These are phyloP conservation scores for Linnaemya vulpina DNA, from an alignment of 2,888 invertebrate genomes.

Conservation along the genomic window DNA sequence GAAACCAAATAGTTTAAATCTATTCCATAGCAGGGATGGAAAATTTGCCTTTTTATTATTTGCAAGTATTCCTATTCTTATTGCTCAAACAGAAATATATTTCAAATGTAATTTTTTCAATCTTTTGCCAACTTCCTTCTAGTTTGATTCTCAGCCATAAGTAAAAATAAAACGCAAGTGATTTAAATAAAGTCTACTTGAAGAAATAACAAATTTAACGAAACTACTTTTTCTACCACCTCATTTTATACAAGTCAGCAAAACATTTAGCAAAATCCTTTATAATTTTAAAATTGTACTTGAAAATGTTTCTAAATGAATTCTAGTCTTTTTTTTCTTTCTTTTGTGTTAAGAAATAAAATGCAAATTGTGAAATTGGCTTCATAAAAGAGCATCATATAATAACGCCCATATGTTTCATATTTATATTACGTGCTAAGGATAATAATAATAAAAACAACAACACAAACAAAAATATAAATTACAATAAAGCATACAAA, in stretches of 20 bases:
- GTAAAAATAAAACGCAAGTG: too few species aligned
- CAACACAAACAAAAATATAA: slow-evolving; percentile 5
- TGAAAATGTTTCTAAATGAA: slow-evolving; percentile 54
- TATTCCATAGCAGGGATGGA: too few species aligned
- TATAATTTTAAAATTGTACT: slow-evolving; percentile 55
- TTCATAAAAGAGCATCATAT: slow-evolving; percentile 45
- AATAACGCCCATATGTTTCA: slow-evolving; percentile 66
- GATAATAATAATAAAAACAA: slow-evolving; percentile 62
- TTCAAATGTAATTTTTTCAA: too few species aligned
- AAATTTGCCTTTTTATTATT: too few species aligned
- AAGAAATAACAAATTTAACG: too few species aligned
- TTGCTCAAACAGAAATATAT: too few species aligned
- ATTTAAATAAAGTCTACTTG: too few species aligned
- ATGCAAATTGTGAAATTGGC: slow-evolving; percentile 65
- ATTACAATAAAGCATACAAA: slow-evolving; percentile 23
- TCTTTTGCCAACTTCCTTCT: too few species aligned
- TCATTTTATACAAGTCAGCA: background rate
- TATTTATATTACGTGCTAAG: slow-evolving; percentile 68
- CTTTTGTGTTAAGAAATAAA: slow-evolving; percentile 45
- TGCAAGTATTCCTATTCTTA: too few species aligned
- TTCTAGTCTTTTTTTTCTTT: background rate
- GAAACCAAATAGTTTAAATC: too few species aligned
- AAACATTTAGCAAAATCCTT: slow-evolving; percentile 55
- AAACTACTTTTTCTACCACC: slow-evolving; percentile 24
- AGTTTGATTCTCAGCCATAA: too few species aligned